Evolutionary conservation across 2,888 invertebrate genomes (phyloP).

Genomic region (Iselma pallidipennis): DNA sequence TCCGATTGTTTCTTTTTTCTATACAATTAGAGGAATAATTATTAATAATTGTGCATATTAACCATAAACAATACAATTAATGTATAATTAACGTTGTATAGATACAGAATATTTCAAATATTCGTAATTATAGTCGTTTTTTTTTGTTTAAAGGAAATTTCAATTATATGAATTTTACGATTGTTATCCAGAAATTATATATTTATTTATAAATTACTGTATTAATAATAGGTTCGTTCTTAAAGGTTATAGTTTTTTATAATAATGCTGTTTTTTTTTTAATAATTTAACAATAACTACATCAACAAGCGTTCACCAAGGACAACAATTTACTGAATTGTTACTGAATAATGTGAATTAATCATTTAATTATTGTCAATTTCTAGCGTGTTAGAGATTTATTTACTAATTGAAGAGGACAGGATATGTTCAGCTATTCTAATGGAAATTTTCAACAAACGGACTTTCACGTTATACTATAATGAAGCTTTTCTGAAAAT

Average conservation of each 20-base stretch:
- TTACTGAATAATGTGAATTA: neutral
- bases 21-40: neutral
- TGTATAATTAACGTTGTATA: neutral
- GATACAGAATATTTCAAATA: neutral
- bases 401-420: neutral
- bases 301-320: neutral
- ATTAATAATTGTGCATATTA: conserved; percentile 14
- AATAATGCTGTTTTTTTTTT: neutral
- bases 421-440: neutral
- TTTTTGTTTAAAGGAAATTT: conserved; percentile 26
- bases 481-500: no score
- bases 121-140: neutral
- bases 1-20: neutral
- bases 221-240: conserved; percentile 28
- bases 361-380: neutral
- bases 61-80: conserved; percentile 19
- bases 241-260: conserved; percentile 27
- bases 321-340: neutral
- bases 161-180: conserved; percentile 27
- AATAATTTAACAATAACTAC: neutral
- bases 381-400: neutral
- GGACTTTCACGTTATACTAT: no score
- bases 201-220: conserved; percentile 33
- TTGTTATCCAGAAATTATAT: conserved; percentile 29
- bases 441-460: neutral